These are phyloP conservation scores for Prionace glauca DNA, from an alignment of 2,797 vertebrate genomes.

Conservation along the genomic window DNA sequence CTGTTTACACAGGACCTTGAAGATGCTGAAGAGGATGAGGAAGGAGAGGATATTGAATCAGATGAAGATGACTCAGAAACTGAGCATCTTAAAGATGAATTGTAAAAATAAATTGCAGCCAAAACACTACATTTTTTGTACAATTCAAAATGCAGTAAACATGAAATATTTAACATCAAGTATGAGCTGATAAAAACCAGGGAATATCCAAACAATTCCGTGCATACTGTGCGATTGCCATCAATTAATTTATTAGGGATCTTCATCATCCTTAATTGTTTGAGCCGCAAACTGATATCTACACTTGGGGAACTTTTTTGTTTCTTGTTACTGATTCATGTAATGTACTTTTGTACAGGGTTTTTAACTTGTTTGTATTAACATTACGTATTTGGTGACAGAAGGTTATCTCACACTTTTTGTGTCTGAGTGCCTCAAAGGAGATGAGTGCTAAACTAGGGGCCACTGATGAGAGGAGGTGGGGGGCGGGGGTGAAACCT, in stretches of 20 bases:
- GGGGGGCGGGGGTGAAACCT: no score
- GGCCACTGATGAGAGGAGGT: neutral
- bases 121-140: constrained; percentile 37
- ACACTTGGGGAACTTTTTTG: constrained; percentile 19
- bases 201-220: constrained; percentile 27
- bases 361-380: constrained; percentile 39
- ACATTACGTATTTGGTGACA: constrained; percentile 29
- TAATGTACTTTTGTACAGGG: constrained; percentile 38
- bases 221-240: neutral
- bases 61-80: constrained; percentile 59
- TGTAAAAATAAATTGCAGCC: constrained; percentile 59
- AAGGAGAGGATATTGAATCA: constrained; percentile 55
- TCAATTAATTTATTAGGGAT: constrained; percentile 37
- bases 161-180: constrained; percentile 24
- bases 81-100: constrained; percentile 69
- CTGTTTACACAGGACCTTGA: constrained; percentile 66
- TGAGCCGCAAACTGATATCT: constrained; percentile 23
- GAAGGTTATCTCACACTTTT: neutral
- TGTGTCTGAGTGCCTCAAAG: neutral
- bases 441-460: neutral
- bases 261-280: constrained; percentile 31
- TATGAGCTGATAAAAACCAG: constrained; percentile 26
- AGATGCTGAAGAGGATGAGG: constrained; percentile 68
- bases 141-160: constrained; percentile 35
- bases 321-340: constrained; percentile 32